Base-by-base conservation (phyloP, 2,888 invertebrate genomes). In the Hirtodrosophila histrioides region DNA sequence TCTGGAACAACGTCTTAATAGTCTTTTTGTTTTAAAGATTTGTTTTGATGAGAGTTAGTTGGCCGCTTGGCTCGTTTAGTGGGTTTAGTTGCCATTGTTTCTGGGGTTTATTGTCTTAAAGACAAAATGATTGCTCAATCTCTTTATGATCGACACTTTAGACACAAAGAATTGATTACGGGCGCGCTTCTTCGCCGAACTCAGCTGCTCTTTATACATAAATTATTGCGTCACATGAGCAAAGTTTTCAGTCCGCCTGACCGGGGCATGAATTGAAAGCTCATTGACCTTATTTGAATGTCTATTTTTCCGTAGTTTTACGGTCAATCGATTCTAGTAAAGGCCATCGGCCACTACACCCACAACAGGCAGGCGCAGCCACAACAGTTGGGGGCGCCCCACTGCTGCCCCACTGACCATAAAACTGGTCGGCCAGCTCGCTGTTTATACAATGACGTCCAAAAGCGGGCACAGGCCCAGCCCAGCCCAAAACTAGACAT, bases 241-340 rank as follows among this genome's bases (percentile, higher is more conserved):
- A 11, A 40, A 45, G 11, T 43, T 24, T 24, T 36, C 10, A 33
- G 27, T 40, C n/a, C 39, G 37, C 9, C 27, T 27, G 45, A 10
- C 44, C 3, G 39, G 8, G 41, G 40, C 48, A 43, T 10, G 11
- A 46, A 17, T 36, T 11, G 44, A 27, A 43, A 65, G 76, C 71
- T 43, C 71, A 62, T 68, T 78, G 78, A 76, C 76, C 76, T 71
- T 74, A 78, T 77, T 77, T 63, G 35, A 33, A 37, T 55, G 35
- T 37, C 33, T 17, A 9, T 24, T 36, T n/a, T 12, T n/a, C 9
- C 8, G 33, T 31, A n/a, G 4, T 36, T 62, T 48, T 36, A 49
- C 23, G 36, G 6, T 33, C 44, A 40, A 54, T 41, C 74, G 62
- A 60, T 67, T 62, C 69, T 73, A 41, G 48, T 12, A 45, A 41